Conservation (phyloP, 2,888 invertebrate genomes). For the Apeira syringaria region DNA sequence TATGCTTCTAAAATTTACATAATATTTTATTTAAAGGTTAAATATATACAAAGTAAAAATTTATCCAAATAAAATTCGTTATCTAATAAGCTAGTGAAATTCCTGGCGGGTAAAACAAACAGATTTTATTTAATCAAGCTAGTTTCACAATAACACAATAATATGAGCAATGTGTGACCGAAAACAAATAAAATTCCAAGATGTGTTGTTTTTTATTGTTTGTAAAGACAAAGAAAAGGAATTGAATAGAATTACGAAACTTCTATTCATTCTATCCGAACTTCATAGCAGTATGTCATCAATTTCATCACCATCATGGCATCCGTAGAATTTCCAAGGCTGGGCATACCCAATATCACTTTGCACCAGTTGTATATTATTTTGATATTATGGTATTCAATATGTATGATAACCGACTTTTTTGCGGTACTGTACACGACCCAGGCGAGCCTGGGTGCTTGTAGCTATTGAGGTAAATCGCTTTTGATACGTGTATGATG, state of each 20-base stretch:
- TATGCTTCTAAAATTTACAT: too few relatives aligned
- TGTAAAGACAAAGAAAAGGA: background rate
- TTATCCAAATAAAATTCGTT: too few relatives aligned
- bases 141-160: slow-evolving; percentile 8
- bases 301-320: too few relatives aligned
- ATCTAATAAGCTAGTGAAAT: too few relatives aligned
- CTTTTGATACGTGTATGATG: slow-evolving; percentile 37
- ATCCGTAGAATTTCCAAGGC: too few relatives aligned
- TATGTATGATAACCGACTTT: slow-evolving; percentile 47
- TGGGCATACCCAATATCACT: background rate
- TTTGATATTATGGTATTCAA: slow-evolving; percentile 28
- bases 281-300: slow-evolving; percentile 15
- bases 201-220: slow-evolving; percentile 4
- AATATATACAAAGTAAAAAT: too few relatives aligned
- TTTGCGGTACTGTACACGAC: slow-evolving; percentile 32
- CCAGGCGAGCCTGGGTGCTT: slow-evolving; percentile 13
- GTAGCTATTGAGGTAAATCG: slow-evolving; percentile 42
- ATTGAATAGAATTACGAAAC: background rate
- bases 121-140: too few relatives aligned
- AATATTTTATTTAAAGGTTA: too few relatives aligned
- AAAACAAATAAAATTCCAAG: slow-evolving; percentile 6
- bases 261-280: too few relatives aligned
- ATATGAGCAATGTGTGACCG: too few relatives aligned
- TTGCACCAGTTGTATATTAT: slow-evolving; percentile 12
- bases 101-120: too few relatives aligned